Conservation (phyloP, 2,113 vertebrate genomes). For the Chrysemys picta region DNA sequence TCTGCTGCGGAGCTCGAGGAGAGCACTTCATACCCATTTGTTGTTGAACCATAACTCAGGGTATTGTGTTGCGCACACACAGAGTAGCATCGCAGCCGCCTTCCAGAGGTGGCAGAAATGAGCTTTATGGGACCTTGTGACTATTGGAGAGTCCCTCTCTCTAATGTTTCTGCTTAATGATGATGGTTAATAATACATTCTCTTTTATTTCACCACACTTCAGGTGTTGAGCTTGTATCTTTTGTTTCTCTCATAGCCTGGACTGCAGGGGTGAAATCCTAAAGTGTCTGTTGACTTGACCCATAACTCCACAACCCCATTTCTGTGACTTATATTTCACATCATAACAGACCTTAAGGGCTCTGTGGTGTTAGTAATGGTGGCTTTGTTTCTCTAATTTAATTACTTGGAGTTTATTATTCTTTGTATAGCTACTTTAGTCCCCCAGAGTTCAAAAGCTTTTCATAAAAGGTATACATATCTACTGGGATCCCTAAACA, state of each 20-base stretch:
- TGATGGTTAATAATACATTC: too few species aligned
- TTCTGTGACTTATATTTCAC: neutral
- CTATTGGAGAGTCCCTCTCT: too few species aligned
- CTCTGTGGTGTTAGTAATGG: neutral
- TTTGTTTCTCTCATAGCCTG: too few species aligned
- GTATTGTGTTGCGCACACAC: too few species aligned
- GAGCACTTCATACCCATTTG: too few species aligned
- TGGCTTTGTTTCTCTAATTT: neutral
- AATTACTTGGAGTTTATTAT: neutral
- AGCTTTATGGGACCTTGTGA: too few species aligned
- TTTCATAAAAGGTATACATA: neutral
- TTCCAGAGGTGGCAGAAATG: neutral
- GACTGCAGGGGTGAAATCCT: too few species aligned
- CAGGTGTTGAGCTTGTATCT: too few species aligned
- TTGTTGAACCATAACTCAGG: neutral
- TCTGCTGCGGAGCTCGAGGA: too few species aligned
- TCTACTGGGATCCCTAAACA: neutral
- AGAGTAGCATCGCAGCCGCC: neutral
- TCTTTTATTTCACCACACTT: too few species aligned
- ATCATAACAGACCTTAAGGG: neutral
- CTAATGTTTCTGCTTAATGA: too few species aligned
- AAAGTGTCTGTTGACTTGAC: neutral
- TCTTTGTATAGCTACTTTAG: neutral
- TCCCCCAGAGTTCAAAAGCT: neutral
- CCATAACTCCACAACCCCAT: neutral